Evolutionary conservation across 2,113 vertebrate species (phyloP), one percentile per base, ranked within the genome.

Genomic region (Grammomys dolichurus): DNA sequence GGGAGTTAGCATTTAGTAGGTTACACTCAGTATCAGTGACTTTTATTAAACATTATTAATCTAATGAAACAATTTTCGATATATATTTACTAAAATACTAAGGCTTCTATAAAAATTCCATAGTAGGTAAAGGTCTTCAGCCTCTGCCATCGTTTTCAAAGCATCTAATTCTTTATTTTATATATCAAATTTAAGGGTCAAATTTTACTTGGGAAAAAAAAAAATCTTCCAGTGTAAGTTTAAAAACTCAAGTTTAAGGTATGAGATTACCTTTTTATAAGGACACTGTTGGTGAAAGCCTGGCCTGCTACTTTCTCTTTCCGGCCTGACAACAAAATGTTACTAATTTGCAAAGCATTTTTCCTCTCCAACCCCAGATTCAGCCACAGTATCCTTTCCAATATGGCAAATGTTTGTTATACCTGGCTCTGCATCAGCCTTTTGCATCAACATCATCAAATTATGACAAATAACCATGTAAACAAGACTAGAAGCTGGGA

Each of bases 191-290:
- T 92, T 65, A 90, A 91, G 22, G 31, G 22, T 70, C 94, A 96
- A 36, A 91, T 87, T 91, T 93, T 58, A 90, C 2, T 33, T 72
- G 46, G 19, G 43, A 20, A 81, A 87, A 46, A 56, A 51, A 14
- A 80, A 63, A 72, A 54, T 13, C 19, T 81, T 69, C 36, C 67
- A 75, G 48, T 90, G 22, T 54, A 82, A 93, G 16, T 92, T 67
- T 73, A n/a, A 73, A 96, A 95, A 96, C 92, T 65, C 46, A 60
- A 4, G 20, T 67, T 77, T 93, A 73, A 85, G 75, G 84, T 43
- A 51, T 31, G 43, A 89, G 72, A 4, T 65, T 24, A 43, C 36
- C n/a, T 65, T n/a, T 7, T 58, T 82, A 75, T 1, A 69, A 86
- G 40, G 43, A 90, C 36, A 91, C 26, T 58, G 90, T 65, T 3